A percentile compares a stretch with the other conserved stretches of the same genome.
Conservation (phyloP, 2,113 vertebrate species). For the Petroica traversi region DNA sequence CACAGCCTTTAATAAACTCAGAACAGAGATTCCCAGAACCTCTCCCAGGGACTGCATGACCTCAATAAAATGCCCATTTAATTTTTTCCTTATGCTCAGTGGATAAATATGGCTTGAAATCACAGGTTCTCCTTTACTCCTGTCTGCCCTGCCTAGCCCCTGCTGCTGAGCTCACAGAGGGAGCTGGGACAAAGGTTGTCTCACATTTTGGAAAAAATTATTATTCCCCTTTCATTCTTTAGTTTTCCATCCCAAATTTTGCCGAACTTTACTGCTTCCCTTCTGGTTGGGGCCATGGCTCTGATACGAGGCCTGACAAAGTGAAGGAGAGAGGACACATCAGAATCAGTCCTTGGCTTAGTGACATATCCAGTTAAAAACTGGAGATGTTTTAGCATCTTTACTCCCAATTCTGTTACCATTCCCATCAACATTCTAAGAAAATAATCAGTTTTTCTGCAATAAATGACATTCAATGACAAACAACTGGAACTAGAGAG, state of each 20-base stretch:
- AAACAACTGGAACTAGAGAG: neutral
- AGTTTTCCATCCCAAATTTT: neutral
- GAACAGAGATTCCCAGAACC: neutral
- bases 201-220: neutral
- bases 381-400: neutral
- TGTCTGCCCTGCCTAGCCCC: neutral
- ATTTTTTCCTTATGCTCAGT: neutral
- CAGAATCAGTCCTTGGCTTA: neutral
- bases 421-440: neutral
- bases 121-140: neutral
- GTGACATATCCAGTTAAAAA: neutral
- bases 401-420: neutral
- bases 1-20: neutral
- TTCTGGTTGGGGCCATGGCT: neutral
- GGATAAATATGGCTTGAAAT: neutral
- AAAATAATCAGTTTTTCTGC: neutral
- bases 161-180: neutral
- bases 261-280: neutral
- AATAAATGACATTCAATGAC: neutral
- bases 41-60: neutral
- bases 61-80: neutral
- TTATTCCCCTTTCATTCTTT: neutral
- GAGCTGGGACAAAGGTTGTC: neutral
- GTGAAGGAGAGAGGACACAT: neutral
- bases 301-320: neutral